Evolutionary conservation across 2,113 vertebrate genomes (phyloP), one percentile per base, ranked within the genome.

Genomic region (Rana temporaria): DNA sequence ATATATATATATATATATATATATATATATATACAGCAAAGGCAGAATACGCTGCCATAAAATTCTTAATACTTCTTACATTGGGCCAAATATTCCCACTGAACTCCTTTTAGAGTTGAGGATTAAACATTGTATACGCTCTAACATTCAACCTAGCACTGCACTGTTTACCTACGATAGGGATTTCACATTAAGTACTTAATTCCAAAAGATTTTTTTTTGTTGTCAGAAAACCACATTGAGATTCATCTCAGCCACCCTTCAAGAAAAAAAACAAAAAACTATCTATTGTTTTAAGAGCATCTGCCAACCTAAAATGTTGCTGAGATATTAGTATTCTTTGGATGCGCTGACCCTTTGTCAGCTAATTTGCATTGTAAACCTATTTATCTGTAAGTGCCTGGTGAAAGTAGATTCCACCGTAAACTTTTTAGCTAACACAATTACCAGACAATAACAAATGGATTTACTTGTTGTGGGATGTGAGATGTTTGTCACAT

Each of bases 291-390:
- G 55, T 68, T 59, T 76, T 52, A 42, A 48, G 42, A 12, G 56
- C 32, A 60, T 7, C 69, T 48, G 26, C 62, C 5, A 63, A 22
- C 30, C 18, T 68, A 5, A 9, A 56, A 26, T 17, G 17, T 55
- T 68, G 9, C 32, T 24, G n/a, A 59, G 55, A 52, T 32, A 83
- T 83, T 76, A 83, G 71, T 66, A 83, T 76, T 64, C 53, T 34
- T 82, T n/a, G 55, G 24, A 26, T 42, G 53, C 12, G 62, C 32
- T 48, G 72, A 42, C n/a, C 72, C 15, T 59, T 76, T 60, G 63
- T 66, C 42, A 74, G 70, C 26, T 70, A 74, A 74, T 82, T 82
- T 82, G 62, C 80, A 82, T 74, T 30, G 42, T 42, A 75, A 75
- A 75, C 72, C 72, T 75, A 56, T 75, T 75, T 62, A 75, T 75